phyloP scores from a whole-genome alignment of 2,113 vertebrate species.

The Cranoglanis bouderius region DNA sequence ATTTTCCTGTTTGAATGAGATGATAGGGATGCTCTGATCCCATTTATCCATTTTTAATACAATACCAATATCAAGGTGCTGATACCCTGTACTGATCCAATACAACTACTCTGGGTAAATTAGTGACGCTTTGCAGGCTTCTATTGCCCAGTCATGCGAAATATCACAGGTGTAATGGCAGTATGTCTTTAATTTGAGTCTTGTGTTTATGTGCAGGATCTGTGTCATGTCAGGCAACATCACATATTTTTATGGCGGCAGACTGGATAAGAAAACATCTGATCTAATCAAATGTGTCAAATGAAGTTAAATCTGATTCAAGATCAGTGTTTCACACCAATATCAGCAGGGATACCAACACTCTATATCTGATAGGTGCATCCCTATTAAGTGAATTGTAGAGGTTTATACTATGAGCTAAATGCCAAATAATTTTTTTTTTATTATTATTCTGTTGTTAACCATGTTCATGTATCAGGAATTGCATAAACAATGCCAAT shows the following conservation, averaged over 20 bases:
- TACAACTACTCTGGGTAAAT: not conserved
- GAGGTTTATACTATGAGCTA: not conserved
- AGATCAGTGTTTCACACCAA: too few species aligned
- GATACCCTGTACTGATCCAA: not conserved
- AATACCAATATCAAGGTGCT: not conserved
- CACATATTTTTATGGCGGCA: not conserved
- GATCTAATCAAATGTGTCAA: not conserved
- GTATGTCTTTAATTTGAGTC: not conserved
- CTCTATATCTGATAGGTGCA: not conserved
- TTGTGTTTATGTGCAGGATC: not conserved
- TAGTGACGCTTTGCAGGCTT: not conserved
- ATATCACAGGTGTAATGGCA: not conserved
- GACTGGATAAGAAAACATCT: not conserved
- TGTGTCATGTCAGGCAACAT: not conserved
- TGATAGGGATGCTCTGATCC: not conserved
- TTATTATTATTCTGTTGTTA: not conserved
- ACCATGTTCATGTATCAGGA: not conserved
- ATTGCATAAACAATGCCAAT: not conserved
- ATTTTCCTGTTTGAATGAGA: not conserved
- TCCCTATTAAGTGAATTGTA: not conserved
- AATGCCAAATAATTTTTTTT: constrained; percentile 13
- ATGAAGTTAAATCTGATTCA: not conserved
- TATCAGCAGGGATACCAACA: not conserved
- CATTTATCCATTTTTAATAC: not conserved
- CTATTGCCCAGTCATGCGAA: not conserved